phyloP scores from a whole-genome alignment of 2,113 vertebrate genomes.

The Zapornia atra region DNA sequence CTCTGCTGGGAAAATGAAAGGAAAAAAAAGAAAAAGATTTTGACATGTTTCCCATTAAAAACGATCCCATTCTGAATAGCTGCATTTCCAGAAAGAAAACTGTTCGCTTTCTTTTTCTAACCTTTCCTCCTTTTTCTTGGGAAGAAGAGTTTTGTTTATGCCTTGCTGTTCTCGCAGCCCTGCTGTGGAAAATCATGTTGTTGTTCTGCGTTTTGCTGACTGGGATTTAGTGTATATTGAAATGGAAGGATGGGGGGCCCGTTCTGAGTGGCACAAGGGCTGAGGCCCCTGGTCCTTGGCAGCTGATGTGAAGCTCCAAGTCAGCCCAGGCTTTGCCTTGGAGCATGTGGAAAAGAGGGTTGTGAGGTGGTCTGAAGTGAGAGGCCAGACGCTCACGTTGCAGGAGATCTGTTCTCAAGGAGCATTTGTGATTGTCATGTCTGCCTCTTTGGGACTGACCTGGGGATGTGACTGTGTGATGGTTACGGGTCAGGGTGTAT shows the following conservation, averaged over 20 bases:
- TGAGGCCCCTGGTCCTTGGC: background rate
- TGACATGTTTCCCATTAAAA: background rate
- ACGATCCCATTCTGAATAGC: background rate
- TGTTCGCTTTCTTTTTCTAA: background rate
- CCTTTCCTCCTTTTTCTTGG: background rate
- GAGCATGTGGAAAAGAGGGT: background rate
- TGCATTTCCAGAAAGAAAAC: background rate
- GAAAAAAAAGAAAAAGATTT: background rate
- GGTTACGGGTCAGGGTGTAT: rapidly evolving
- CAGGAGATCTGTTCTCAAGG: background rate
- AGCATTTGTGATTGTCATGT: background rate
- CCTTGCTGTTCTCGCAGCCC: background rate
- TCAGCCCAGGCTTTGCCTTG: background rate
- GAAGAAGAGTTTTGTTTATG: background rate
- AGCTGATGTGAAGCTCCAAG: background rate
- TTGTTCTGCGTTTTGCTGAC: background rate
- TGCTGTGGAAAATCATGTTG: background rate
- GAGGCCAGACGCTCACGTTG: background rate
- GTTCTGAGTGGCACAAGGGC: background rate
- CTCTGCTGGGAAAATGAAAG: background rate
- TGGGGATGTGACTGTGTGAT: background rate
- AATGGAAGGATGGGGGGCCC: background rate
- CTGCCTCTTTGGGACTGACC: background rate
- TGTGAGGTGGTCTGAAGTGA: background rate
- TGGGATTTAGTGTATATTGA: background rate